Conservation (phyloP, 2,113 vertebrate species). For the Melanotaenia duboulayi region DNA sequence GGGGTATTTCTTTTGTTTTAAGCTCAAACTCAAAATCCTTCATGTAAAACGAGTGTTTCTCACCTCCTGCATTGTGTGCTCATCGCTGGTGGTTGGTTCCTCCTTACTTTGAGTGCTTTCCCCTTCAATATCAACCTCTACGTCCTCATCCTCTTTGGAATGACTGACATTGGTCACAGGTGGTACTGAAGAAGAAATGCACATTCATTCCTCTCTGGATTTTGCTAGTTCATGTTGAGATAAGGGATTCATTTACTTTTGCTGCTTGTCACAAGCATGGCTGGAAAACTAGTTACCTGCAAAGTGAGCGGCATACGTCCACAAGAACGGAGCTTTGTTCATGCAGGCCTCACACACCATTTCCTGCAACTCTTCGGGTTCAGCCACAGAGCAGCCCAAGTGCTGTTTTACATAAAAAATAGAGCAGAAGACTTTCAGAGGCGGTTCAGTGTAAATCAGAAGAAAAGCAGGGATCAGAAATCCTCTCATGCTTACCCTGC, state of each 20-base stretch:
- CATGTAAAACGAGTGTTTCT: slow-evolving; percentile 4
- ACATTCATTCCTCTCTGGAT: background rate
- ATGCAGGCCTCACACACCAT: slow-evolving; percentile 95
- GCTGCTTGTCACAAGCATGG: background rate
- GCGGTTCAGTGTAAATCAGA: background rate
- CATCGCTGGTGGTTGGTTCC: slow-evolving; percentile 82
- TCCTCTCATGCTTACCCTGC: slow-evolving; percentile 83
- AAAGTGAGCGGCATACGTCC: slow-evolving; percentile 87
- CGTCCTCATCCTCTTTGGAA: slow-evolving; percentile 71
- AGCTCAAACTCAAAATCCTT: background rate
- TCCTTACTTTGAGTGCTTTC: slow-evolving; percentile 42
- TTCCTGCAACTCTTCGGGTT: slow-evolving; percentile 92
- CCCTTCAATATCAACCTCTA: slow-evolving; percentile 69
- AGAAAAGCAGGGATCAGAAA: background rate
- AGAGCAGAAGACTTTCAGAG: background rate
- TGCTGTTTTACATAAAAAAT: slow-evolving; percentile 80
- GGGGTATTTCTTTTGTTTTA: background rate
- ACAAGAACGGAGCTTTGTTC: slow-evolving; percentile 89
- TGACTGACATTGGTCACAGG: slow-evolving; percentile 76
- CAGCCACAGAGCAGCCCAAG: slow-evolving; percentile 84
- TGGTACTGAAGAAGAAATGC: slow-evolving; percentile 67
- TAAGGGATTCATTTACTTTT: background rate
- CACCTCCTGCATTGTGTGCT: slow-evolving; percentile 70
- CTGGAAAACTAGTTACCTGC: slow-evolving; percentile 81
- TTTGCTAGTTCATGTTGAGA: background rate